Evolutionary conservation across 2,797 vertebrate genomes (phyloP), one percentile per base, ranked within the genome.

Genomic region (Clarias laeviceps): DNA sequence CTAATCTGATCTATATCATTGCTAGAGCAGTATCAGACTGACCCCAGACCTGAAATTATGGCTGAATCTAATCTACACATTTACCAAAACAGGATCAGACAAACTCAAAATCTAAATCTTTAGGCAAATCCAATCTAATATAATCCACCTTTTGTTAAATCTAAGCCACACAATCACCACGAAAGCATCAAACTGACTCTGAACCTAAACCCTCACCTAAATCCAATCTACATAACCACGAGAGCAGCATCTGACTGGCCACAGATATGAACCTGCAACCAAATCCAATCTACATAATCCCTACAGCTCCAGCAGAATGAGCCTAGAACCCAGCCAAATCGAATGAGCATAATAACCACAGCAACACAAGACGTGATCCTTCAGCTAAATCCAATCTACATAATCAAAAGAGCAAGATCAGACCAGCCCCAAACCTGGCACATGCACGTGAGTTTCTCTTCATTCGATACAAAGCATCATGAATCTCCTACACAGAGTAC

Each of bases 361-460:
- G 57, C 20, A 59, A 59, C 3, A 59, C 20, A 17, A 20, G 57
- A 59, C 57, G 5, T 17, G 57, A 59, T 17, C 80, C 45, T 56
- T 45, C 40, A 68, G 66, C n/a, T 69, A 34, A 2, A 27, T n/a
- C 66, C 18, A 37, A 82, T 56, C 14, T 45, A 45, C 45, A 82
- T 62, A 61, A 82, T 64, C 57, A 59, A 17, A 17, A 59, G 4
- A 64, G 34, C 9, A 66, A 18, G 24, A 45, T 81, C 22, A 66
- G 65, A 83, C 69, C 82, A 45, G 69, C 45, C 66, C 18, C 81
- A 80, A 59, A 80, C 56, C 37, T 34, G 32, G 68, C 15, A 24
- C 37, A 14, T n/a, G 37, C 37, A 72, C 0, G 9, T 24, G 68
- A 34, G 22, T 40, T 5, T 24, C 34, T 40, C 9, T 68, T 68